These are phyloP conservation scores for Cavia aperea DNA, from an alignment of 2,113 vertebrate species.

Conservation along the genomic window DNA sequence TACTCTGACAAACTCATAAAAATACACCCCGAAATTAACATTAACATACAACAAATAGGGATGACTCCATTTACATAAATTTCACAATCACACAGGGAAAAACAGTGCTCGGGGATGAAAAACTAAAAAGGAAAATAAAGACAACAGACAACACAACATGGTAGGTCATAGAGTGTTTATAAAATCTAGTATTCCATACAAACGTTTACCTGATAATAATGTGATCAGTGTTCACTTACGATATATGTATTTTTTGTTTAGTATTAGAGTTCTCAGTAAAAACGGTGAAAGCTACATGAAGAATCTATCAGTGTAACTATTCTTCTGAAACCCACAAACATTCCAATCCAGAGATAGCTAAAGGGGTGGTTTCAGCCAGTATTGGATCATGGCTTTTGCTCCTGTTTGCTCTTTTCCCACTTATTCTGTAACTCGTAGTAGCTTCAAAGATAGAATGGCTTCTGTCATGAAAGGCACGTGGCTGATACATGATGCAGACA, in stretches of 20 bases:
- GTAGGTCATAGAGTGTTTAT: neutral
- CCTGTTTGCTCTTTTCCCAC: neutral
- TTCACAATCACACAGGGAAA: neutral
- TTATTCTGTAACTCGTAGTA: neutral
- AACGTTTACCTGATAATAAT: neutral
- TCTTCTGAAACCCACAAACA: neutral
- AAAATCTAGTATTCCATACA: neutral
- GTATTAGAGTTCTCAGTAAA: neutral
- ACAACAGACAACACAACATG: neutral
- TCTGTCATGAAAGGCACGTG: neutral
- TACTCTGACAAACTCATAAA: neutral
- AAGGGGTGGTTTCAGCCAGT: too few relatives aligned
- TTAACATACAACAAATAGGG: neutral
- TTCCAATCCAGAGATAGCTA: neutral
- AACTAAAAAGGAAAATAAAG: neutral
- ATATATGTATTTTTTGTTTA: neutral
- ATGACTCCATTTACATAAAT: neutral
- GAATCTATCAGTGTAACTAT: neutral
- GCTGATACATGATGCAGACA: neutral
- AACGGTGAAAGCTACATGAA: neutral
- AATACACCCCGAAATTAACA: neutral
- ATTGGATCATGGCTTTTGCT: neutral
- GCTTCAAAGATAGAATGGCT: neutral
- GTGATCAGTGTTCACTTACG: neutral
- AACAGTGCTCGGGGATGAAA: neutral